Percentiles rank a stretch among this genome's conserved stretches.
Conservation (phyloP, 1,140 invertebrate species). For the Philotrypesis tridentata region DNA sequence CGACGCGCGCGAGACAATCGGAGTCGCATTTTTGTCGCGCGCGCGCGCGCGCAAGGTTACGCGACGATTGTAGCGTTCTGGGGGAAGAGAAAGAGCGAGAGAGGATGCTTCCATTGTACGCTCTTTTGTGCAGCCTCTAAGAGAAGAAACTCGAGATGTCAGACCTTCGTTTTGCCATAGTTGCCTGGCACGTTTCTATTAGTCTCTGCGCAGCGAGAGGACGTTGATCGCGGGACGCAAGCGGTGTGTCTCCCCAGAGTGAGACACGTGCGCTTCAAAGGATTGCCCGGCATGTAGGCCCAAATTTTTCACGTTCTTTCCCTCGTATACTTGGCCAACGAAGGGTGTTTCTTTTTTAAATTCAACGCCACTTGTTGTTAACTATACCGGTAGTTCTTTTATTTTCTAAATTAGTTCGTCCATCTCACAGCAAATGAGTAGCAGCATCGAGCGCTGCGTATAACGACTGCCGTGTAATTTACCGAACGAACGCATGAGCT, state of each 20-base stretch:
- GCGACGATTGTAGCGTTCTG: background rate
- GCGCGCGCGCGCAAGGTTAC: slow-evolving; percentile 1
- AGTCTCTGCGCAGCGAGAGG: background rate
- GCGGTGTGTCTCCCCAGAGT: too few relatives aligned
- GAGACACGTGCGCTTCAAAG: too few relatives aligned
- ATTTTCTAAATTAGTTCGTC: too few relatives aligned
- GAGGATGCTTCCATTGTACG: background rate
- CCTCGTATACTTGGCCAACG: too few relatives aligned
- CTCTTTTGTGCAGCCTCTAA: background rate
- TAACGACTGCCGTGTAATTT: background rate
- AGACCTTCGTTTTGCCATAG: background rate
- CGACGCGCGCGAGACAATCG: background rate
- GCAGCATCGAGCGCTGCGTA: background rate
- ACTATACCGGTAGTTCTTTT: too few relatives aligned
- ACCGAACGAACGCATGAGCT: background rate
- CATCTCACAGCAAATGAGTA: too few relatives aligned
- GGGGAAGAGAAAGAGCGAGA: background rate
- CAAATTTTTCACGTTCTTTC: too few relatives aligned
- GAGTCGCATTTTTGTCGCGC: background rate
- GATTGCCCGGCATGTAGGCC: too few relatives aligned
- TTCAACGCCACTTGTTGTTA: too few relatives aligned
- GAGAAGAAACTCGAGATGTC: background rate
- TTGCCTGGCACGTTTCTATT: slow-evolving; percentile 6
- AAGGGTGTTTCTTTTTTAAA: too few relatives aligned
- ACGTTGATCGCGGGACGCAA: too few relatives aligned